Percentiles rank a stretch among this genome's conserved stretches.
Evolutionary conservation across 2,888 invertebrate species (phyloP).

Genomic region (Cheilosia soror): DNA sequence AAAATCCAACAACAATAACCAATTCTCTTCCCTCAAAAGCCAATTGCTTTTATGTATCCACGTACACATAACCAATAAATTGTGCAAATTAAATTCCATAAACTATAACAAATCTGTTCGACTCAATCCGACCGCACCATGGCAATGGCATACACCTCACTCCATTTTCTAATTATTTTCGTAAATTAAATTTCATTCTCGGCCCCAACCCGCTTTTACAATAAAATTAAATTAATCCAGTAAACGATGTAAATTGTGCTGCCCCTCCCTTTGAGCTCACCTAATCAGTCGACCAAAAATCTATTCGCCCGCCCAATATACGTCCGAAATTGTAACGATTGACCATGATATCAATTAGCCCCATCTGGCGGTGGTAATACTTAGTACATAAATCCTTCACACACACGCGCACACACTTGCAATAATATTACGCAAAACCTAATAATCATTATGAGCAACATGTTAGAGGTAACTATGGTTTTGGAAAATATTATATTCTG

Average conservation of each 20-base stretch:
- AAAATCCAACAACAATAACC: conserved; percentile 9
- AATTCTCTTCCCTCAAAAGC: background rate
- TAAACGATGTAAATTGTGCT: background rate
- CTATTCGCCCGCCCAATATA: background rate
- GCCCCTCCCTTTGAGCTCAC: background rate
- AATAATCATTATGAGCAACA: conserved; percentile 55
- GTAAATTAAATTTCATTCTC: conserved; percentile 32
- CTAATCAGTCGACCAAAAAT: conserved; percentile 23
- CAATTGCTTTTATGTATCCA: background rate
- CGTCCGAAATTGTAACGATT: conserved; percentile 41
- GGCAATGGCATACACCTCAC: background rate
- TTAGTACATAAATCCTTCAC: conserved; percentile 50
- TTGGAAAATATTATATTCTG: conserved; percentile 5
- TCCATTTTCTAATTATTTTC: conserved; percentile 41
- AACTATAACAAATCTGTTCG: conserved; percentile 55
- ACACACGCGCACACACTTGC: background rate
- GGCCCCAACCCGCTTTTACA: conserved; percentile 16
- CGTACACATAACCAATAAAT: conserved; percentile 53
- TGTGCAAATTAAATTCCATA: conserved; percentile 61
- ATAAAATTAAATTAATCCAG: conserved; percentile 58
- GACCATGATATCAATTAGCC: conserved; percentile 67
- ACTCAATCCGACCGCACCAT: conserved; percentile 20
- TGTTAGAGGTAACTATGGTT: conserved; percentile 19
- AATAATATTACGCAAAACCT: conserved; percentile 45
- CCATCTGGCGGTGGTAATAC: conserved; percentile 60